These are phyloP conservation scores for Atta texana DNA, from an alignment of 1,140 invertebrate species.

Conservation along the genomic window DNA sequence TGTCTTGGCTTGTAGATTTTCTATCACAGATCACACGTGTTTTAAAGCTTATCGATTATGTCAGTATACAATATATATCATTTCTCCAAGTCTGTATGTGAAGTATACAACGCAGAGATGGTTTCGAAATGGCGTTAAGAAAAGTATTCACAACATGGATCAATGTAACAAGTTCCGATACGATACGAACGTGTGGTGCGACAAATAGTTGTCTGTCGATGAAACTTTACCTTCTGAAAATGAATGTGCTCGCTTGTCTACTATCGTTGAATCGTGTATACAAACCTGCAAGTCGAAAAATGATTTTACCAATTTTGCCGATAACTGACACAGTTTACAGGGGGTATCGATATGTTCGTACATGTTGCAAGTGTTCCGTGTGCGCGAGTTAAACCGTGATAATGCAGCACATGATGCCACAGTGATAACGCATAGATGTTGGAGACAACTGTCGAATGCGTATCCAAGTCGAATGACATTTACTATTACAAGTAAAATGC, in stretches of 20 bases:
- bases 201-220: neutral
- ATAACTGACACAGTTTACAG: neutral
- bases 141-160: neutral
- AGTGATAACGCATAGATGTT: constrained; percentile 9
- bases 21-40: too few species aligned
- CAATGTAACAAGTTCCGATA: constrained; percentile 22
- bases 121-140: constrained; percentile 5
- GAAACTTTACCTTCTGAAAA: constrained; percentile 17
- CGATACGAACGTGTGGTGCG: neutral
- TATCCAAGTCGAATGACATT: constrained; percentile 9
- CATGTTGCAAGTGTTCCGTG: neutral
- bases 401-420: neutral
- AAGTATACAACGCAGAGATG: neutral
- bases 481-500: neutral
- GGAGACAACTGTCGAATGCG: neutral
- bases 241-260: neutral
- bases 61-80: neutral
- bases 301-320: constrained; percentile 7
- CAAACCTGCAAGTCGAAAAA: neutral
- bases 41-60: constrained; percentile 7
- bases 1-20: neutral
- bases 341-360: constrained; percentile 4
- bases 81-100: neutral
- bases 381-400: neutral
- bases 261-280: neutral